Conservation (phyloP, 2,888 invertebrate genomes). For the Hemithea aestivaria region DNA sequence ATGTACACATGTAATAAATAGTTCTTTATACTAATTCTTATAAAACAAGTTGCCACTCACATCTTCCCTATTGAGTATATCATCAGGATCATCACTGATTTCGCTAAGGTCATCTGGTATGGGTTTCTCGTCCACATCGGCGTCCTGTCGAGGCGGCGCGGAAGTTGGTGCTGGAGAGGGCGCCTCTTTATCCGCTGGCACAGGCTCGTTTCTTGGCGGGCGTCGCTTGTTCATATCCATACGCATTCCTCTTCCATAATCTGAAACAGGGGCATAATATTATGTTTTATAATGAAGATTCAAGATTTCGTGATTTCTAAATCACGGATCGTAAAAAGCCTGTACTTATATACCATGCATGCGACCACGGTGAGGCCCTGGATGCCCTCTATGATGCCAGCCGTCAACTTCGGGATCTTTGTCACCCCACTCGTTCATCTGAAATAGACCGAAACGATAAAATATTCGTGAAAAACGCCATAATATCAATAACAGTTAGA, state of each 20-base stretch:
- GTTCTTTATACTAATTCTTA: no score
- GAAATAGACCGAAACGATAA: constrained; percentile 23
- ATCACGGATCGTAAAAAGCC: no score
- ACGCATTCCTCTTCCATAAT: constrained; percentile 65
- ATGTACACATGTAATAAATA: no score
- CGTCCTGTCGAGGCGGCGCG: constrained; percentile 49
- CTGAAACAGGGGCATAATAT: constrained; percentile 30
- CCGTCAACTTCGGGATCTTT: constrained; percentile 70
- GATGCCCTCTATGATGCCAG: constrained; percentile 72
- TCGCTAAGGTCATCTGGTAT: constrained; percentile 88
- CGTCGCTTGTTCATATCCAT: constrained; percentile 67
- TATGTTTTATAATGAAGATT: neutral
- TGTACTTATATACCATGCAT: constrained; percentile 53
- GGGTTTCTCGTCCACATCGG: constrained; percentile 72
- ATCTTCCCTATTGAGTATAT: constrained; percentile 90
- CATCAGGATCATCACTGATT: constrained; percentile 93
- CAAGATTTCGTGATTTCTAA: no score
- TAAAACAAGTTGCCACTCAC: constrained; percentile 43
- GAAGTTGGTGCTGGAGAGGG: constrained; percentile 53
- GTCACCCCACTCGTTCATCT: constrained; percentile 76
- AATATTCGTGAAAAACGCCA: constrained; percentile 7
- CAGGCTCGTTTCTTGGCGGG: constrained; percentile 56
- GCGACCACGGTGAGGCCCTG: constrained; percentile 73
- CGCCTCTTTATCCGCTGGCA: constrained; percentile 46
- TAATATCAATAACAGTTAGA: constrained; percentile 21